Percentiles rank a stretch among this genome's conserved stretches.
Conservation (phyloP, 2,797 vertebrate genomes). For the Margarornis squamiger region DNA sequence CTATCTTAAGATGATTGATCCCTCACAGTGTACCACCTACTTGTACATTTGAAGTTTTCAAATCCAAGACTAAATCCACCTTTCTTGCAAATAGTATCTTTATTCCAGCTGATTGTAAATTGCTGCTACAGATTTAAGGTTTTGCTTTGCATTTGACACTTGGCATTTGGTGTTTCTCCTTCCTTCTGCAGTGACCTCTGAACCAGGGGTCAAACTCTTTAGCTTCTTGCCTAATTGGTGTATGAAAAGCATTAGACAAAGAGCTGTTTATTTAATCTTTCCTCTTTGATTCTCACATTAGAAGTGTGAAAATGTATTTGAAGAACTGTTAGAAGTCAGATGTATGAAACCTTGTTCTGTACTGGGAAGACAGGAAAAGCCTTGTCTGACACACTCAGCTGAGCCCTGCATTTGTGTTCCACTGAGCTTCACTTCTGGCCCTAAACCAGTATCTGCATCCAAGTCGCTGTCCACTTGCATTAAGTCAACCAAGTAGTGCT, state of each 20-base stretch:
- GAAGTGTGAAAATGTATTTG: not conserved
- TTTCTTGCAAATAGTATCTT: not conserved
- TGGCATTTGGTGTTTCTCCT: not conserved
- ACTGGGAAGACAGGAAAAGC: not conserved
- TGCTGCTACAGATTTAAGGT: not conserved
- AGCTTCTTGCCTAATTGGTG: not conserved
- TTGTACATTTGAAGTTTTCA: not conserved
- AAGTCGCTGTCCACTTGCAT: not conserved
- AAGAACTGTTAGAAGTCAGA: not conserved
- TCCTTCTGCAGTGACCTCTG: not conserved
- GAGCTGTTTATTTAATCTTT: not conserved
- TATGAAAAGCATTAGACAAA: not conserved
- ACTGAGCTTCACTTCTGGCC: not conserved
- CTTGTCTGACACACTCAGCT: not conserved
- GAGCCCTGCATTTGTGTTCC: not conserved
- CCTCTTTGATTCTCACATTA: not conserved
- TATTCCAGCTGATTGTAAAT: not conserved
- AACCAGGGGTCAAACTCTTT: not conserved
- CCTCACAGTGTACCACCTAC: not conserved
- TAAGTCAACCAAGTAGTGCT: not conserved
- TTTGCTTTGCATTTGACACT: not conserved
- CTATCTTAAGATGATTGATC: not conserved
- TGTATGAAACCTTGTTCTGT: fast-evolving
- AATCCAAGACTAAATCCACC: not conserved
- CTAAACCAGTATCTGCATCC: not conserved